phyloP scores from a whole-genome alignment of 2,888 invertebrate species.

The Panorpa germanica region DNA sequence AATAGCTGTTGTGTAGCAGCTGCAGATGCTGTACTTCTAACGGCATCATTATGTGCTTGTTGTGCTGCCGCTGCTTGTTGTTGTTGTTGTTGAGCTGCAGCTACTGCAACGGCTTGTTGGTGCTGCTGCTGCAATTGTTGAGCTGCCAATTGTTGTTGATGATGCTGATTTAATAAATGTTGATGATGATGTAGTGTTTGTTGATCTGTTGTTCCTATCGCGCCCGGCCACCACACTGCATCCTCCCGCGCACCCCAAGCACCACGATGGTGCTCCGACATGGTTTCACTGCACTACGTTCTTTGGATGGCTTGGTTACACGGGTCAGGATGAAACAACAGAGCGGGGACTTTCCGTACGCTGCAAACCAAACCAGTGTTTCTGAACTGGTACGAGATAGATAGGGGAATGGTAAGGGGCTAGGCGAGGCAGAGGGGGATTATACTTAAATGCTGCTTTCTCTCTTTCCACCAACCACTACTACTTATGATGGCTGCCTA shows the following conservation, averaged over 20 bases:
- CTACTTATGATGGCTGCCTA: conserved; percentile 8
- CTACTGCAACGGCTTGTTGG: conserved; percentile 24
- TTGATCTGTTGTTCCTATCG: conserved; percentile 28
- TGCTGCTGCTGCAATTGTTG: conserved; percentile 23
- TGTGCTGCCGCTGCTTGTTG: too few species aligned
- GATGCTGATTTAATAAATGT: conserved; percentile 30
- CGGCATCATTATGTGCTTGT: conserved; percentile 28
- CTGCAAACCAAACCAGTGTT: too few species aligned
- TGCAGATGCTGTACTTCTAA: conserved; percentile 33
- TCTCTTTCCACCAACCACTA: conserved; percentile 9
- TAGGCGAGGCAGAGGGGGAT: conserved; percentile 6
- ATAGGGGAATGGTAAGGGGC: too few species aligned
- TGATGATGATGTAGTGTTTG: conserved; percentile 26
- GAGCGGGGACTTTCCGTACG: neutral
- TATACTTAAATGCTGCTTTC: conserved; percentile 8
- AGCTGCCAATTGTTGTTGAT: conserved; percentile 29
- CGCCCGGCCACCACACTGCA: conserved; percentile 36
- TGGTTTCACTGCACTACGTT: conserved; percentile 17
- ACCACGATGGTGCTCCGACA: conserved; percentile 46
- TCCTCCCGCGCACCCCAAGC: conserved; percentile 43
- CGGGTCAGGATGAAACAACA: conserved; percentile 6
- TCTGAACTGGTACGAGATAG: too few species aligned
- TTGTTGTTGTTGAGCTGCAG: conserved; percentile 24
- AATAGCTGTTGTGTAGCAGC: conserved; percentile 54
- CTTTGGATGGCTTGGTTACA: conserved; percentile 4